A percentile compares a stretch with the other conserved stretches of the same genome.
Evolutionary conservation across 2,888 invertebrate species (phyloP).

Genomic region (Cloeon dipterum): DNA sequence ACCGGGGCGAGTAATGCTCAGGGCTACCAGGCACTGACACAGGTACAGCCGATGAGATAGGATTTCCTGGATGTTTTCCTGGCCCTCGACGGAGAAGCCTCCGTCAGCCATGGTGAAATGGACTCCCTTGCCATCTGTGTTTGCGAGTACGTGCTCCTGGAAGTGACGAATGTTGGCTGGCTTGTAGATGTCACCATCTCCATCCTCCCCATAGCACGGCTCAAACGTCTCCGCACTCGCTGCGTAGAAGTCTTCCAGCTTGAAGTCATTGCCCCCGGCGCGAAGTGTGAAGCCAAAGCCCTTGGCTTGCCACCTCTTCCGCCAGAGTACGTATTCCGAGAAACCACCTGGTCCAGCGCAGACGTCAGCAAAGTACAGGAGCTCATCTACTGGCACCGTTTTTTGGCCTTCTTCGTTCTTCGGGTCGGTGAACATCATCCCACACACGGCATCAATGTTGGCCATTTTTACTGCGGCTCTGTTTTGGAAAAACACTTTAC

Average conservation of each 20-base stretch:
- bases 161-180: slow-evolving; percentile 67
- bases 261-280: slow-evolving; percentile 63
- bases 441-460: slow-evolving; percentile 76
- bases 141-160: slow-evolving; percentile 43
- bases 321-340: slow-evolving; percentile 83
- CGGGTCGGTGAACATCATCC: slow-evolving; percentile 75
- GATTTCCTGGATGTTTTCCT: slow-evolving; percentile 89
- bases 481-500: slow-evolving; percentile 74
- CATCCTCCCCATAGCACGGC: slow-evolving; percentile 64
- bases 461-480: slow-evolving; percentile 95
- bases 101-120: slow-evolving; percentile 98
- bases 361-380: slow-evolving; percentile 82
- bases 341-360: slow-evolving; percentile 97
- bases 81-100: slow-evolving; percentile 86
- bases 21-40: slow-evolving; percentile 78
- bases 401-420: too few relatives aligned
- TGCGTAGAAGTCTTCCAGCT: slow-evolving; percentile 61
- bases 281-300: slow-evolving; percentile 90
- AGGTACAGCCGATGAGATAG: slow-evolving; percentile 83
- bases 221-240: slow-evolving; percentile 77
- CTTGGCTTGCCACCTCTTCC: slow-evolving; percentile 64
- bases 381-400: too few relatives aligned
- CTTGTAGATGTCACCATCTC: slow-evolving; percentile 72
- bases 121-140: slow-evolving; percentile 56
- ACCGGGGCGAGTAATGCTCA: slow-evolving; percentile 53